Evolutionary conservation across 2,888 invertebrate genomes (phyloP).

Genomic region (Cylindroiulus punctatus): DNA sequence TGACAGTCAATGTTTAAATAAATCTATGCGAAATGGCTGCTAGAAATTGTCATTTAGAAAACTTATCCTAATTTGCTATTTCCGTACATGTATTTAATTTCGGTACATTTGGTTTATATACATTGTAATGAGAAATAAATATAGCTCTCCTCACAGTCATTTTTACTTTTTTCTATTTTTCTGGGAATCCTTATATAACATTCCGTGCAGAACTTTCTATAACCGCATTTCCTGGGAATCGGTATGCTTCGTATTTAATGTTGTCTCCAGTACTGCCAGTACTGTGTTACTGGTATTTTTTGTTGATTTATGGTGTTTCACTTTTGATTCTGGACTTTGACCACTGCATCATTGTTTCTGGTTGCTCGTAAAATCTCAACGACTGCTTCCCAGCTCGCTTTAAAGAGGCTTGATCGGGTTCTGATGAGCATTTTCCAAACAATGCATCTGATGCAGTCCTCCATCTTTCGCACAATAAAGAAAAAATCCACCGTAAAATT

Average conservation of each 20-base stretch:
- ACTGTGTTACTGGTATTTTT: neutral
- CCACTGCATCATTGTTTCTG: neutral
- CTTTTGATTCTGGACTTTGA: neutral
- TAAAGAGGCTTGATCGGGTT: neutral
- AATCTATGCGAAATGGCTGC: no score
- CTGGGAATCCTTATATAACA: no score
- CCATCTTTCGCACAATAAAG: neutral
- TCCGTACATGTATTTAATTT: no score
- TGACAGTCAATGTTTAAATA: no score
- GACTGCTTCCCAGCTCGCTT: neutral
- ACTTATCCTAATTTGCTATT: no score
- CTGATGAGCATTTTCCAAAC: constrained; percentile 22
- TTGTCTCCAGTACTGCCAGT: neutral
- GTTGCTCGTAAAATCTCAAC: neutral
- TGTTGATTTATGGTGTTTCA: neutral
- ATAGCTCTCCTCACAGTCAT: no score
- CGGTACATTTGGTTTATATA: no score
- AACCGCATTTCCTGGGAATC: no score
- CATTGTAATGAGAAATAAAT: no score
- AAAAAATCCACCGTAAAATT: constrained; percentile 14
- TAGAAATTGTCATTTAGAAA: no score
- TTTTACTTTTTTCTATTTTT: no score
- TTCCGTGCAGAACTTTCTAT: no score
- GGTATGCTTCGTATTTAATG: neutral
- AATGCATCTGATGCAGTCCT: neutral